Percentiles rank a stretch among this genome's conserved stretches.
Conservation (phyloP, 2,113 vertebrate genomes). For the Hylia prasina region DNA sequence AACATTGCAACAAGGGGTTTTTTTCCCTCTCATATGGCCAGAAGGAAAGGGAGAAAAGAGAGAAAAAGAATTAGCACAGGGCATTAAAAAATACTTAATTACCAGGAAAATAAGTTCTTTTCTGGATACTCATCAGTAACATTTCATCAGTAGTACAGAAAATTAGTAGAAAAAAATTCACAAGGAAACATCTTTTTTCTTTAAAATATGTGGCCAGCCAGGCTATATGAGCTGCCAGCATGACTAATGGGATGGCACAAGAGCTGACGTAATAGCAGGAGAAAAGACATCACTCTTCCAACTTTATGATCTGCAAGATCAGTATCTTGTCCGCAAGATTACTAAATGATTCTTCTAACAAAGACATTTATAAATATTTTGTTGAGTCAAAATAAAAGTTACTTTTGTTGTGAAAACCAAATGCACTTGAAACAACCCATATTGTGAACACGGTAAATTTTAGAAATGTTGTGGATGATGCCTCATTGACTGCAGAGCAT, state of each 20-base stretch:
- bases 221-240: neutral
- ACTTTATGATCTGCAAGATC: neutral
- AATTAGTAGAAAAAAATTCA: neutral
- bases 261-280: neutral
- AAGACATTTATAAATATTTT: neutral
- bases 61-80: neutral
- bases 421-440: neutral
- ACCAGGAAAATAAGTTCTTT: neutral
- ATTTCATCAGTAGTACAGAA: neutral
- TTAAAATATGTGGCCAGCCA: neutral
- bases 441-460: neutral
- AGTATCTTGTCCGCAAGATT: neutral
- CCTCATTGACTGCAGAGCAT: neutral
- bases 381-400: neutral
- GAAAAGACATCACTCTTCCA: neutral
- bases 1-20: neutral
- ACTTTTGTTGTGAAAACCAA: neutral
- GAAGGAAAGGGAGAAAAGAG: neutral
- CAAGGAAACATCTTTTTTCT: neutral
- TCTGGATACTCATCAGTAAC: neutral
- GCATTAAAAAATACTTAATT: neutral
- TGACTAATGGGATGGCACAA: neutral
- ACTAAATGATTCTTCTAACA: neutral
- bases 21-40: neutral
- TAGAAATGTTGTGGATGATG: neutral